phyloP scores from a whole-genome alignment of 1,140 invertebrate genomes.

The Psilanteris sp. region DNA sequence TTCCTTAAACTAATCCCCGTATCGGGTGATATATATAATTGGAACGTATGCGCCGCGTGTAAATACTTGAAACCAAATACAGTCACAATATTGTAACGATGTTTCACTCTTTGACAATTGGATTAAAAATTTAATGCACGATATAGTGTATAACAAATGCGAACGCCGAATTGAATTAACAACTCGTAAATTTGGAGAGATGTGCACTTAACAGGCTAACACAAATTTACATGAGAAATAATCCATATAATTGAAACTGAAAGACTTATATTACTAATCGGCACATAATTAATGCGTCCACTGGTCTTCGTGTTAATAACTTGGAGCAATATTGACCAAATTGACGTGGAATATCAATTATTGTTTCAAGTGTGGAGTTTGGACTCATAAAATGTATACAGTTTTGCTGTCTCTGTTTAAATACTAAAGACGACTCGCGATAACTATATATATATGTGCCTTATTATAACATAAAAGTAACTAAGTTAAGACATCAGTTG shows the following conservation, averaged over 20 bases:
- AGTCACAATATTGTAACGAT: background rate
- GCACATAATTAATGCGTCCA: slow-evolving; percentile 1
- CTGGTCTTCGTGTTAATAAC: background rate
- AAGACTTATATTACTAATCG: slow-evolving; percentile 5
- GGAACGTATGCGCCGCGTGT: too few relatives aligned
- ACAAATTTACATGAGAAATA: slow-evolving; percentile 2
- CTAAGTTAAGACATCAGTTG: too few relatives aligned
- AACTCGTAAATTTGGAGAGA: background rate
- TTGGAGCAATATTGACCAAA: background rate
- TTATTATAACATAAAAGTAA: too few relatives aligned
- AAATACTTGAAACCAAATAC: background rate
- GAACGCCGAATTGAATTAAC: slow-evolving; percentile 7
- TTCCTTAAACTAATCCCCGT: too few relatives aligned
- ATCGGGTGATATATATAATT: too few relatives aligned
- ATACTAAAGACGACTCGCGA: too few relatives aligned
- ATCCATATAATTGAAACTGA: background rate
- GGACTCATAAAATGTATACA: too few relatives aligned
- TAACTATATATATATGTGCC: too few relatives aligned
- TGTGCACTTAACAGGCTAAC: background rate
- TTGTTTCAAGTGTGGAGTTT: too few relatives aligned
- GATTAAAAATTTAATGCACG: slow-evolving; percentile 5
- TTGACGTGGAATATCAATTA: too few relatives aligned
- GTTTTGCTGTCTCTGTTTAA: too few relatives aligned
- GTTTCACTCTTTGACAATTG: background rate
- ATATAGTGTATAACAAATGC: slow-evolving; percentile 2